Evolutionary conservation across 2,797 vertebrate species (phyloP).

Genomic region (Buphagus erythrorhynchus): DNA sequence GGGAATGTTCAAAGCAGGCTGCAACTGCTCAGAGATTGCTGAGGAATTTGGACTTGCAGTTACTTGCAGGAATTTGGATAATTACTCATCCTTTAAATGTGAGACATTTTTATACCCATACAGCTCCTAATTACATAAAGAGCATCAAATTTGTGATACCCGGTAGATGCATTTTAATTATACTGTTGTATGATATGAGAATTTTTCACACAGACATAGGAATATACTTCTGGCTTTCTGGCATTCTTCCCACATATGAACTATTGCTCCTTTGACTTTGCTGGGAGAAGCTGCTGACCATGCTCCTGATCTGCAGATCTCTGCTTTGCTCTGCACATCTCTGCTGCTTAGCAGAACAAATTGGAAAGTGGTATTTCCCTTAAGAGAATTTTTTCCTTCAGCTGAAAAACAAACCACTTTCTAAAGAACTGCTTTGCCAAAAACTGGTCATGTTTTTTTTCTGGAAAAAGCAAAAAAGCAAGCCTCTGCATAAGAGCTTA

Average conservation of each 20-base stretch:
- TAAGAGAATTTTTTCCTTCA: not conserved
- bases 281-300: conserved; percentile 18
- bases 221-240: not conserved
- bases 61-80: conserved; percentile 36
- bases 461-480: not conserved
- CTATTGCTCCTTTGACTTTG: not conserved
- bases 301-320: not conserved
- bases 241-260: not conserved
- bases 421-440: not conserved
- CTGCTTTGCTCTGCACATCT: not conserved
- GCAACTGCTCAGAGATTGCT: conserved; percentile 1
- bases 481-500: not conserved
- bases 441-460: not conserved
- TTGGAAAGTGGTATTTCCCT: not conserved
- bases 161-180: not conserved
- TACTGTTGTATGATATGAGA: not conserved
- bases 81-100: not conserved
- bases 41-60: conserved; percentile 47
- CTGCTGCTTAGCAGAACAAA: not conserved
- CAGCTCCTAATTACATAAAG: not conserved
- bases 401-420: not conserved
- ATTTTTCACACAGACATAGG: not conserved
- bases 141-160: not conserved
- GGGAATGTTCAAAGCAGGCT: conserved; percentile 28
- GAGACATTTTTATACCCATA: not conserved